Conservation (phyloP, 2,888 invertebrate genomes). For the Epirrita christyi region DNA sequence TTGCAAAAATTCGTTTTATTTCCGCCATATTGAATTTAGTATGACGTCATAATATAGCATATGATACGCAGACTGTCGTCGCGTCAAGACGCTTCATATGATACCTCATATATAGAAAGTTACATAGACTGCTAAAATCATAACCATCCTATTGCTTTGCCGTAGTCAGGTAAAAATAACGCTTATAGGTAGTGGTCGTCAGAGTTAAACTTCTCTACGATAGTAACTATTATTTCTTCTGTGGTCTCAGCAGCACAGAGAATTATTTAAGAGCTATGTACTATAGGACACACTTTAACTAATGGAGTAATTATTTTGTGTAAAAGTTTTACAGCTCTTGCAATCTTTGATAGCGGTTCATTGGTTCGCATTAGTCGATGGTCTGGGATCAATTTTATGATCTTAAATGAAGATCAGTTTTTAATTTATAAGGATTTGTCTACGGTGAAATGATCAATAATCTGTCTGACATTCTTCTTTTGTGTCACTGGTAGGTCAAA, state of each 20-base stretch:
- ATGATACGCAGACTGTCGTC: no score
- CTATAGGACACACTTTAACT: constrained; percentile 43
- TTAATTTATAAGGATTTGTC: neutral
- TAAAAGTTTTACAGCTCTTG: constrained; percentile 23
- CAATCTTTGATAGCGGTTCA: constrained; percentile 15
- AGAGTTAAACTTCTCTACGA: neutral
- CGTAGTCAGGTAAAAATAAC: no score
- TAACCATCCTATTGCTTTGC: no score
- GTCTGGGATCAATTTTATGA: constrained; percentile 16
- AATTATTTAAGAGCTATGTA: constrained; percentile 46
- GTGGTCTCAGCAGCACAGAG: constrained; percentile 39
- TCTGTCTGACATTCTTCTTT: no score
- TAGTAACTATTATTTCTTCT: neutral
- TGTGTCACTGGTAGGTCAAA: no score
- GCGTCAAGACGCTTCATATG: no score
- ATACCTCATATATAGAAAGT: no score
- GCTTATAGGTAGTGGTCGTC: no score
- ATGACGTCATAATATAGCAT: no score
- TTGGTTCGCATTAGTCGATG: constrained; percentile 18
- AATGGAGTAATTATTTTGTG: constrained; percentile 44
- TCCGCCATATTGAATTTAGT: no score
- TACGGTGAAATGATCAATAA: neutral
- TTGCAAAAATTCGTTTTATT: no score
- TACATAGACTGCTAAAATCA: no score
- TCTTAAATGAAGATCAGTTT: neutral